Evolutionary conservation across 1,140 invertebrate species (phyloP), one percentile per base, ranked within the genome.

Genomic region (Pogonognathellus flavescens): DNA sequence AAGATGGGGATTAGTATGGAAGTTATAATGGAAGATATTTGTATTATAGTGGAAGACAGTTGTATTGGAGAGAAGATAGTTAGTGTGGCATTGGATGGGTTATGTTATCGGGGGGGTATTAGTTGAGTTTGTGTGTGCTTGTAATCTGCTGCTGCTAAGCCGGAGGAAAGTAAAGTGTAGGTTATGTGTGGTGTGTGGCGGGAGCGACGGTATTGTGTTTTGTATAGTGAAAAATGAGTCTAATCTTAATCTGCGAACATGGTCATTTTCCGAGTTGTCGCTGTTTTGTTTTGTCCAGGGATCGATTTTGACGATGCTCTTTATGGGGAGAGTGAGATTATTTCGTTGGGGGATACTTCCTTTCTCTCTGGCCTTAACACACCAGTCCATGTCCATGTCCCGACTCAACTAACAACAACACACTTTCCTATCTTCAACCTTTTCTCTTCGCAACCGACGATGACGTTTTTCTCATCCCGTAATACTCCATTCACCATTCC

Each of bases 171-270:
- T 41, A 41, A 41, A 41, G 31, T 41, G 31, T 41, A 41, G 31
- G 31, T 41, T 41, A 41, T 41, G 31, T 41, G 31, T 41, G 31
- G 31, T 41, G 31, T 41, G 31, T 41, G 31, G 31, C 31, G 2
- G 31, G 1, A 41, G 31, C 6, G 31, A 41, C 31, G 31, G 31
- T 6, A 41, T 41, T 41, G 31, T 41, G 31, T 6, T 3, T 41
- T 41, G 31, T 41, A 41, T 41, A n/a, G 53, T 57, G 53, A 57
- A 57, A 57, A 57, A 57, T 57, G 53, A 57, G 53, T 57, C 53
- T 57, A 57, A 57, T 57, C 53, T 57, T 57, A 57, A 57, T 57
- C 53, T 57, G 53, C 53, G 53, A 57, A 57, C 53, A 57, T 57
- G 53, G 53, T 57, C 53, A 57, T 57, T 57, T 57, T 57, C 53